A percentile compares a stretch with the other conserved stretches of the same genome.
Conservation (phyloP, 2,888 invertebrate genomes). For the Marronus borbonicus region DNA sequence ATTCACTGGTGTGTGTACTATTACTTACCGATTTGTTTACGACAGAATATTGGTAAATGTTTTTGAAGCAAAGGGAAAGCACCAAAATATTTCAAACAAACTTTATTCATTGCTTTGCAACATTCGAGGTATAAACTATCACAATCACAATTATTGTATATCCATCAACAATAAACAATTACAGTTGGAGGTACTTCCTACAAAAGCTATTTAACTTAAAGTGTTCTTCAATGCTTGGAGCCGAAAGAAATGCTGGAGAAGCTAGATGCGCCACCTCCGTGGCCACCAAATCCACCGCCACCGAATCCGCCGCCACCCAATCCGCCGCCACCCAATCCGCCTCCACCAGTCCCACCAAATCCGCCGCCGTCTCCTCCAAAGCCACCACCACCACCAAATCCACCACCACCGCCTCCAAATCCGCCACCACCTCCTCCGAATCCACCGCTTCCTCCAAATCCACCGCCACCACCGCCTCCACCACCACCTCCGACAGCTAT, state of each 20-base stretch:
- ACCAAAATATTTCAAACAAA: too few species aligned
- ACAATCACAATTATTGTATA: too few species aligned
- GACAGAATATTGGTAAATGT: too few species aligned
- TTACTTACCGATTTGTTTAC: too few species aligned
- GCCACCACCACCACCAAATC: conserved; percentile 52
- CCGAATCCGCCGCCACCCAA: conserved; percentile 32
- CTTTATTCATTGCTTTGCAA: too few species aligned
- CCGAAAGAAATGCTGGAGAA: conserved; percentile 62
- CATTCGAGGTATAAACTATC: too few species aligned
- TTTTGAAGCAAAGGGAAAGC: too few species aligned
- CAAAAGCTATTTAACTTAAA: neutral
- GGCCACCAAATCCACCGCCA: conserved; percentile 54
- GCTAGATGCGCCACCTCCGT: conserved; percentile 63
- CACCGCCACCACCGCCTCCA: conserved; percentile 58
- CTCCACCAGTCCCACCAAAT: conserved; percentile 51
- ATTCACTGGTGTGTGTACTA: too few species aligned
- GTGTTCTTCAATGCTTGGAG: neutral
- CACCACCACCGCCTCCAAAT: conserved; percentile 54
- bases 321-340: conserved; percentile 37
- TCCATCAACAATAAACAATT: too few species aligned
- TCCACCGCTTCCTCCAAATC: conserved; percentile 50
- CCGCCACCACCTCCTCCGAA: conserved; percentile 51
- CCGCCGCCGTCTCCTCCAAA: conserved; percentile 14
- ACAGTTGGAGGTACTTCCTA: neutral
- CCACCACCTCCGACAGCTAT: conserved; percentile 71